Conservation (phyloP, 2,113 vertebrate species). For the Hydrochoerus hydrochaeris region DNA sequence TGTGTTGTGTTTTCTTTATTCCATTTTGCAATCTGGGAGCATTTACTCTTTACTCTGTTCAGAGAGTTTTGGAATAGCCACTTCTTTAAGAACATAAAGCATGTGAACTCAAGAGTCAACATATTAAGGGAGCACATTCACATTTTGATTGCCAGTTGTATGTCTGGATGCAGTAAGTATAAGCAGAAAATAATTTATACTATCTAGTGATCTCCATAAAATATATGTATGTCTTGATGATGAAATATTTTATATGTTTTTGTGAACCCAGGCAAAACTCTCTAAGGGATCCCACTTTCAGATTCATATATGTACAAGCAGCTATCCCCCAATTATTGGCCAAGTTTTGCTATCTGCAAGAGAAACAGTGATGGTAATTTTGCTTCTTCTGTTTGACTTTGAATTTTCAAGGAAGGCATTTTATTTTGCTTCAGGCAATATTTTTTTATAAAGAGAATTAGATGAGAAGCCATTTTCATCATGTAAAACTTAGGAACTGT, state of each 20-base stretch:
- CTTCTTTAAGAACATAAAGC: neutral
- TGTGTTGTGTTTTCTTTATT: slow-evolving; percentile 40
- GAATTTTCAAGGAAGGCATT: slow-evolving; percentile 52
- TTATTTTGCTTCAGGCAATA: slow-evolving; percentile 50
- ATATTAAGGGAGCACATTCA: neutral
- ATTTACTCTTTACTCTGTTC: neutral
- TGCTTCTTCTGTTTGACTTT: slow-evolving; percentile 45
- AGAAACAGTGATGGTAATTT: slow-evolving; percentile 45
- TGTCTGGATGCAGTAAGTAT: neutral
- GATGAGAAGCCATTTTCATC: slow-evolving; percentile 60
- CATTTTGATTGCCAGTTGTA: neutral
- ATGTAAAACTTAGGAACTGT: slow-evolving; percentile 68
- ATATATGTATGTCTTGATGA: neutral
- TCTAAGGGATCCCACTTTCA: neutral
- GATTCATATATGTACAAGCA: neutral
- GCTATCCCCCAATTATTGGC: neutral
- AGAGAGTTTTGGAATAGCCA: slow-evolving; percentile 7
- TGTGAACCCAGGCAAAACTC: neutral
- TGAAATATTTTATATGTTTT: slow-evolving; percentile 39
- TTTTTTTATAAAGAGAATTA: slow-evolving; percentile 56
- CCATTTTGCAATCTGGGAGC: neutral
- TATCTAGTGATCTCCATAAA: neutral
- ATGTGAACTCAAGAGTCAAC: neutral
- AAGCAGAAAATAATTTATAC: neutral
- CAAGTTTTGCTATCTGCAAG: slow-evolving; percentile 45